Evolutionary conservation across 1,140 invertebrate genomes (phyloP).

Genomic region (Drosophila hydei): DNA sequence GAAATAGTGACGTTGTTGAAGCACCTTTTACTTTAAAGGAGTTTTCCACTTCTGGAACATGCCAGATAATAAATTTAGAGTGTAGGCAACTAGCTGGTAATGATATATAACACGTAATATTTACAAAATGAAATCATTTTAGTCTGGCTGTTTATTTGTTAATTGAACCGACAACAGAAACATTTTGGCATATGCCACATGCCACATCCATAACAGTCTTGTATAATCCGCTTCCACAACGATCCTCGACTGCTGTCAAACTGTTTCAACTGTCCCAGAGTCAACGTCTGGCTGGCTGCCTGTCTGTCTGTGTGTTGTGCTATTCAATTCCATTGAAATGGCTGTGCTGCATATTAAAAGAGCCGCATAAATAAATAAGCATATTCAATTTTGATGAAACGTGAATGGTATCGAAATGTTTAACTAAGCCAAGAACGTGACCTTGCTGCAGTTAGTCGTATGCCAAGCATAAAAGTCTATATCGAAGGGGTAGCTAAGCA

Average conservation of each 20-base stretch:
- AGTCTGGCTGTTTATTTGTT: conserved; percentile 39
- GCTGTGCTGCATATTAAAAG: conserved; percentile 74
- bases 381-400: conserved; percentile 79
- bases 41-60: background rate
- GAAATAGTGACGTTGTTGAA: too few relatives aligned
- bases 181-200: conserved; percentile 19
- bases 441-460: conserved; percentile 42
- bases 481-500: conserved; percentile 9
- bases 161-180: conserved; percentile 32
- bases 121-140: conserved; percentile 9
- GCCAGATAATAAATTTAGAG: background rate
- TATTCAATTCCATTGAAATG: conserved; percentile 66
- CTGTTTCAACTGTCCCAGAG: conserved; percentile 1
- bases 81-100: conserved; percentile 21
- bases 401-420: conserved; percentile 79
- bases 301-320: conserved; percentile 10
- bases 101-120: conserved; percentile 20
- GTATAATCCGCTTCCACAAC: conserved; percentile 25
- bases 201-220: conserved; percentile 33
- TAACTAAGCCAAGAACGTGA: conserved; percentile 73
- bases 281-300: background rate
- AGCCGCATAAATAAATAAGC: conserved; percentile 78
- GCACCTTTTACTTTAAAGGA: background rate
- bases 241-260: conserved; percentile 9
- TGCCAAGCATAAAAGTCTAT: conserved; percentile 4